Evolutionary conservation across 2,113 vertebrate genomes (phyloP).

Genomic region (Paracanthobrama guichenoti): DNA sequence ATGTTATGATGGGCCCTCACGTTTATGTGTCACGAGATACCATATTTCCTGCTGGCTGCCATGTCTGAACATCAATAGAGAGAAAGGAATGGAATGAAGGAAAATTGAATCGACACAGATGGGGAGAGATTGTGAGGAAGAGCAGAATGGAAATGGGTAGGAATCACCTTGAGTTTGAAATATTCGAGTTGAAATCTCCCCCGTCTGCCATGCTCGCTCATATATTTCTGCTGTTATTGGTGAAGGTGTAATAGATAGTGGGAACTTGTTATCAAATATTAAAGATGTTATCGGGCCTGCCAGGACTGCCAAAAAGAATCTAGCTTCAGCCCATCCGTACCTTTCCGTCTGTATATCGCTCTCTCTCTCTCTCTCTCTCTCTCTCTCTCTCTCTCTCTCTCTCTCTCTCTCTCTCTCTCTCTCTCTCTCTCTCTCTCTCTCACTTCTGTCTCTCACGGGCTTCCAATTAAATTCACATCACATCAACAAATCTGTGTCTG

Average conservation of each 20-base stretch:
- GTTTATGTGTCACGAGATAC: constrained; percentile 50
- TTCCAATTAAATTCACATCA: constrained; percentile 31
- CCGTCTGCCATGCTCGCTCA: constrained; percentile 58
- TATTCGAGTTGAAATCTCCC: constrained; percentile 61
- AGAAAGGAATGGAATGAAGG: constrained; percentile 28
- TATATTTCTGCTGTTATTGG: constrained; percentile 67
- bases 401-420: too few relatives aligned
- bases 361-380: background rate
- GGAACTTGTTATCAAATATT: constrained; percentile 79
- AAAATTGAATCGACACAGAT: constrained; percentile 15
- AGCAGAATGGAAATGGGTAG: constrained; percentile 9
- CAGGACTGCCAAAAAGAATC: constrained; percentile 57
- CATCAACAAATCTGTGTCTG: constrained; percentile 30
- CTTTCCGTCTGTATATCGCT: background rate
- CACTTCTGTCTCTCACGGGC: background rate
- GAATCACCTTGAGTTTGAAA: constrained; percentile 70
- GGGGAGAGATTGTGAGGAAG: background rate
- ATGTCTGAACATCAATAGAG: constrained; percentile 36
- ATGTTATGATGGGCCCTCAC: constrained; percentile 25
- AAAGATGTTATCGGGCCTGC: constrained; percentile 73
- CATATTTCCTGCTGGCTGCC: constrained; percentile 36
- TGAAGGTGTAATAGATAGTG: constrained; percentile 66
- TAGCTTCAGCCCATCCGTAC: background rate
- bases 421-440: background rate
- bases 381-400: too few relatives aligned